Evolutionary conservation across 2,888 invertebrate genomes (phyloP), one percentile per base, ranked within the genome.

Genomic region (Sinodicranocentrus sp.): DNA sequence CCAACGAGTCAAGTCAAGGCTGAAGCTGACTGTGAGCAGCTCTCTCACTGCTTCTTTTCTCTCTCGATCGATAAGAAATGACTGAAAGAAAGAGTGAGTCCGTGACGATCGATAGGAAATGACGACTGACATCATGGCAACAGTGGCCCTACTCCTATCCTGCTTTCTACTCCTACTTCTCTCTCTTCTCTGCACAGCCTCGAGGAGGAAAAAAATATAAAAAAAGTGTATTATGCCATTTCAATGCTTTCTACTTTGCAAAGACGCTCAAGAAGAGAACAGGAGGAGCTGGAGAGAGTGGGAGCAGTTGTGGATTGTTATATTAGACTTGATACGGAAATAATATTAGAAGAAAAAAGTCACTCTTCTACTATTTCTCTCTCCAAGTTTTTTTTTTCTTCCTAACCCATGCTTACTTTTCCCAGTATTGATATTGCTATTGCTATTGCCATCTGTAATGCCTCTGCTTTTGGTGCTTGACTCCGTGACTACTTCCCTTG

Each of bases 61-160:
- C 65, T 63, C 75, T 77, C 68, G 86, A 87, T 87, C 87, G 86
- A 87, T 87, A 85, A 86, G 84, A 86, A 86, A 84, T 87, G 87
- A 87, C 86, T 84, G 85, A 83, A 83, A 72, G 76, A 82, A 82
- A 82, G 82, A 82, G 80, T 82, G 73, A 86, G 84, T 79, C 85
- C 85, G 86, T 85, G 85, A 87, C 86, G 87, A 86, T 87, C 87
- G 85, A 87, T 87, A 83, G 82, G 83, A 86, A 86, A 85, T 87
- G 87, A 87, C 84, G n/a, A 48, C 48, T 86, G 87, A 86, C 87
- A 86, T 87, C 87, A 82, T 87, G 87, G 87, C 87, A 87, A 87
- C 87, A 84, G 78, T 78, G 70, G 77, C 77, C 77, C 67, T 44
- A 39, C 21, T 26, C 43, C 25, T 57, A 23, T 57, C 57, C 25